A percentile compares a stretch with the other conserved stretches of the same genome.
Conservation (phyloP, 2,888 invertebrate species). For the Dastarcus helophoroides region DNA sequence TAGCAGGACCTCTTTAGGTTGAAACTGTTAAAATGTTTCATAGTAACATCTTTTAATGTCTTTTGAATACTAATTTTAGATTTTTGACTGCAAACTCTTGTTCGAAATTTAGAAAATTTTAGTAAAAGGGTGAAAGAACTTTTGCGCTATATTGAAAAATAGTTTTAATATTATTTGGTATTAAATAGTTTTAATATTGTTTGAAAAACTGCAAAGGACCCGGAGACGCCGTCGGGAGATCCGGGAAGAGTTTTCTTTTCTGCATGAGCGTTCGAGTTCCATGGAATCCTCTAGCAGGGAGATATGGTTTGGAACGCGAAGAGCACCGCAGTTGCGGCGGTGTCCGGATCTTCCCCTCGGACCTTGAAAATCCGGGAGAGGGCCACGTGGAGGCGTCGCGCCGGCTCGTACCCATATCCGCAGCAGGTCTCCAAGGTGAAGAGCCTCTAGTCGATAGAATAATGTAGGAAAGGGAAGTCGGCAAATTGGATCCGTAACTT, state of each 20-base stretch:
- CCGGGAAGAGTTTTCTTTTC: constrained; percentile 42
- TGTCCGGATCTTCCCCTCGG: constrained; percentile 38
- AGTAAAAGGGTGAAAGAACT: too few relatives aligned
- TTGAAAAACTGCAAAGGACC: constrained; percentile 43
- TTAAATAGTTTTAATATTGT: too few relatives aligned
- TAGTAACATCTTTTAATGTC: too few relatives aligned
- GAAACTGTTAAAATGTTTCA: too few relatives aligned
- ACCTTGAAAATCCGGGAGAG: constrained; percentile 33
- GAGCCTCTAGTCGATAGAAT: constrained; percentile 30
- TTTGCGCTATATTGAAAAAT: too few relatives aligned
- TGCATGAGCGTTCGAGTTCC: constrained; percentile 43
- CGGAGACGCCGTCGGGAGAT: constrained; percentile 46
- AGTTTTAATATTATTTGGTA: too few relatives aligned
- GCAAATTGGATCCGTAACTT: constrained; percentile 55
- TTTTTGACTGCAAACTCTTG: too few relatives aligned
- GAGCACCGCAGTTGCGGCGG: constrained; percentile 39
- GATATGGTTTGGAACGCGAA: constrained; percentile 34
- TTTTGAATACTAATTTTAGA: too few relatives aligned
- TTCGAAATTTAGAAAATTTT: too few relatives aligned
- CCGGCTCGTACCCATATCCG: constrained; percentile 50
- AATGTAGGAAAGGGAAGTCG: constrained; percentile 42
- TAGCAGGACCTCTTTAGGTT: too few relatives aligned
- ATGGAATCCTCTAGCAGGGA: constrained; percentile 43
- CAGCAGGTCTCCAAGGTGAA: constrained; percentile 65
- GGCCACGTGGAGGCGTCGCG: constrained; percentile 24